Base-by-base conservation (phyloP, 1,140 invertebrate genomes). In the Drosophila kanapiae region DNA sequence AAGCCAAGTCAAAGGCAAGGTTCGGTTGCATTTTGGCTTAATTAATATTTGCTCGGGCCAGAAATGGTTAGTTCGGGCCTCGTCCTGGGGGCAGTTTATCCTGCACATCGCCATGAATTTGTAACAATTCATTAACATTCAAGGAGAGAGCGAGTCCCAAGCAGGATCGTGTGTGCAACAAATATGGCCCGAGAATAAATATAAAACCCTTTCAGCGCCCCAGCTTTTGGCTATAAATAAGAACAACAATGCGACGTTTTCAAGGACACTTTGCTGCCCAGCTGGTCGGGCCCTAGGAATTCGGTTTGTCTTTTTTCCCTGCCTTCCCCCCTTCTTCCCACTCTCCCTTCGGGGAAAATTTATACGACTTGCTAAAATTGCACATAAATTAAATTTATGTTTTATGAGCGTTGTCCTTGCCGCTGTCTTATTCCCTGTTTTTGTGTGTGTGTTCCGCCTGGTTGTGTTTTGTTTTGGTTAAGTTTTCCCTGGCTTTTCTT, bases 361-460 rank as follows among this genome's bases (percentile, higher is more conserved):
- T 90, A 90, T 90, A 91, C 86, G 85, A 91, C 82, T 90, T 90
- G 85, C 85, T 91, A 91, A 90, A 90, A 90, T 90, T 90, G 85
- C 85, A 90, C 85, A 90, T 90, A 90, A 90, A 90, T 90, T 90
- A 90, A 90, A 90, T 90, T 90, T 90, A 91, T 90, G 85, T 90
- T 90, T 90, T 90, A 90, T 90, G 85, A 90, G 78, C 86, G 71
- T 79, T 82, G 86, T 88, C 81, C 75, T 80, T 71, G 75, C 64
- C 84, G 82, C 80, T 86, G 70, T 82, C 65, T 67, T 65, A 60
- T 57, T 59, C 71, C 63, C 37, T 63, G 60, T 64, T 35, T 53
- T 45, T 45, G 47, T 54, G 64, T 62, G 23, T 23, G 29, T 47
- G 61, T 45, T 75, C 47, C 31, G 70, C 64, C 59, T 53, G 45